Evolutionary conservation across 2,113 vertebrate genomes (phyloP), one percentile per base, ranked within the genome.

Genomic region (Labeo rohita): DNA sequence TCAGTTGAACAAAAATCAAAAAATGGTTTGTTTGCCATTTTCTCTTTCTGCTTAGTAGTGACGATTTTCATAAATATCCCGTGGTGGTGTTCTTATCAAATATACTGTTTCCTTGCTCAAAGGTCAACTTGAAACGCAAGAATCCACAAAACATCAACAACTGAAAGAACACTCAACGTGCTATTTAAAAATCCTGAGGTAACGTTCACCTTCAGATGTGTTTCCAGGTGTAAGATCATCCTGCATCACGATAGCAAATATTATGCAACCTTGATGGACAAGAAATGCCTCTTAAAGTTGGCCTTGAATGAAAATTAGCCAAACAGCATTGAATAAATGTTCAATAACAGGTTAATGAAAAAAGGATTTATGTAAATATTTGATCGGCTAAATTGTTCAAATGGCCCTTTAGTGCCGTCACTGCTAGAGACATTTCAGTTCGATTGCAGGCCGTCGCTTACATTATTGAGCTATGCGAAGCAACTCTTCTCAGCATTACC

Each of bases 1-100:
- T 89, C 88, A 89, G 84, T 76, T 68, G 87, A 89, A 85, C 8
- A 87, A 82, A 61, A 84, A 65, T 52, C 68, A 70, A 63, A 47
- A 28, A 86, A 73, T 82, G 12, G n/a, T 50, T 28, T 52, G 52
- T 73, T 16, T 81, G 54, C 59, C 6, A 6, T 56, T 59, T 12
- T 59, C 66, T 80, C 28, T 50, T 49, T 13, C 21, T 21, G n/a
- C 18, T 56, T 39, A 10, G 45, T 10, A 50, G 16, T 16, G 45
- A 65, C 34, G 7, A 43, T 66, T 28, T 68, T 49, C 13, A 47
- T 36, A 23, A 56, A 39, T 16, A 0, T 15, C 18, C 39, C 15
- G 79, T 39, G 8, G 15, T 0, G 16, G 68, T 59, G 61, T 72
- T 47, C n/a, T 34, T 36, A 77, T 45, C 63, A 56, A 45, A 54